Evolutionary conservation across 2,888 invertebrate species (phyloP), one percentile per base, ranked within the genome.

Genomic region (Pyrrhosoma nymphula): DNA sequence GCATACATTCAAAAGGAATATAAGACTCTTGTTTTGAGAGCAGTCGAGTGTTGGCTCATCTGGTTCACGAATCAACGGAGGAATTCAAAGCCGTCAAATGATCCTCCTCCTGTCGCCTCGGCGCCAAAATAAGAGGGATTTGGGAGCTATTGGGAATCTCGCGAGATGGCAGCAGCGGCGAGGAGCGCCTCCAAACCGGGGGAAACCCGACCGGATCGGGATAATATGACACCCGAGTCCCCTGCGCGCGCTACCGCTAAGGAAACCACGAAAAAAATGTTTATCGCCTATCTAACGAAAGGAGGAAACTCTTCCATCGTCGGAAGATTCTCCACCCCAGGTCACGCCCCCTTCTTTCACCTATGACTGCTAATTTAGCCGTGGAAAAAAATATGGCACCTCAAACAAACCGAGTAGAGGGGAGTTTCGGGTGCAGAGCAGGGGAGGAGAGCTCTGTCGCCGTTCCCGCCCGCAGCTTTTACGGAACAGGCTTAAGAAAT

Each of bases 401-500:
- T 35, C 82, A 35, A 35, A 35, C 35, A 35, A 18, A 18, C 35
- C 82, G 30, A 14, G 30, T 3, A 10, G 69, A 69, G 69, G 12
- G 1, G 12, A 10, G 18, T 12, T 18, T 8, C 3, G 69, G 69
- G 8, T 2, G 1, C 1, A 2, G 23, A 20, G 69, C 1, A 10
- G 26, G 26, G n/a, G 35, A 82, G 82, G 2, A 35, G 30, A 26
- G 12, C 14, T 23, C 2, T 12, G 82, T 35, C 82, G 30, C 18
- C 23, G 12, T 35, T 35, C 30, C 82, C 82, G 16, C 82, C 82
- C 82, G 12, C 10, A 30, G 82, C 82, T 35, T 69, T 69, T n/a
- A 47, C 69, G 47, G 90, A 91, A 69, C 93, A 16, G 69, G 26
- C 69, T 69, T 93, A 55, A n/a, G 69, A 69, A 69, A 93, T 47